Conservation (phyloP, 2,888 invertebrate species). For the Mylabris sibirica region DNA sequence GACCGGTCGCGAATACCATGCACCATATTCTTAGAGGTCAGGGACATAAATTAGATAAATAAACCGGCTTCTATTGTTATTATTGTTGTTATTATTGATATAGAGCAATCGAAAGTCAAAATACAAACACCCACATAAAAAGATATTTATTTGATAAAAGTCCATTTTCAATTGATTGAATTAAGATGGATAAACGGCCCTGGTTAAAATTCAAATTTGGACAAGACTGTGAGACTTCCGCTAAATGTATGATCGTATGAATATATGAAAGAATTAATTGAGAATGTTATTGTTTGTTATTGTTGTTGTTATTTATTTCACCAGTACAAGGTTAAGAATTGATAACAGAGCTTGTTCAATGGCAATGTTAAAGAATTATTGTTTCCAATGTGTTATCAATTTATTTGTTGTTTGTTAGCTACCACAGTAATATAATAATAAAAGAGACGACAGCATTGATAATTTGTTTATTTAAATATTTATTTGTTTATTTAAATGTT, state of each 20-base stretch:
- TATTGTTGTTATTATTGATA: neutral
- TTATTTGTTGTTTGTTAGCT: neutral
- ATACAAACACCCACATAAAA: neutral
- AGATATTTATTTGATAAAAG: no score
- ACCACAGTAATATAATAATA: neutral
- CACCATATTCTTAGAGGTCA: neutral
- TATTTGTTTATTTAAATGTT: constrained; percentile 7
- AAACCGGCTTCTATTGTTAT: neutral
- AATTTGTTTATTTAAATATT: neutral
- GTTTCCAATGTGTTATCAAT: neutral
- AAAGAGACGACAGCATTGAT: neutral
- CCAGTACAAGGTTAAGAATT: neutral
- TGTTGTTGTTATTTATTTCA: neutral
- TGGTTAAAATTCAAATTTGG: neutral
- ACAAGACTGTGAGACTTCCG: neutral
- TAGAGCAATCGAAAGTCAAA: neutral
- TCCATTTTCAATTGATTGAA: no score
- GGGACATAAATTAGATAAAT: neutral
- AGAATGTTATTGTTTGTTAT: neutral
- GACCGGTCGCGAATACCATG: neutral
- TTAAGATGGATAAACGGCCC: neutral
- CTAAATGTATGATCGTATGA: neutral
- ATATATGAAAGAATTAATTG: no score
- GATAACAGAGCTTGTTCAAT: constrained; percentile 7
- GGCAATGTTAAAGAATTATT: constrained; percentile 12